phyloP scores from a whole-genome alignment of 2,888 invertebrate genomes.

The Perizoma affinitatum region DNA sequence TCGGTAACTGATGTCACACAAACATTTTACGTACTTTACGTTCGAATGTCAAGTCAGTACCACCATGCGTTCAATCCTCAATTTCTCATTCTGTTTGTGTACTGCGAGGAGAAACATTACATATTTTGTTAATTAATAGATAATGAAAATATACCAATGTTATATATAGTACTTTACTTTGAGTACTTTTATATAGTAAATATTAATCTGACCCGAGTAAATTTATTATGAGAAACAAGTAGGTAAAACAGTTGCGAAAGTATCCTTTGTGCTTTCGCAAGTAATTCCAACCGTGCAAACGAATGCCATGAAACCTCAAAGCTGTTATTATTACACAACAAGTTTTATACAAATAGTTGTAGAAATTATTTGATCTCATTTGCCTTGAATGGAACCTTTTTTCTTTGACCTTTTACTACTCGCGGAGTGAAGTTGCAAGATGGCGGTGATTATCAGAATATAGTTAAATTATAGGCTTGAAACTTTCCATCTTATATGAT shows the following conservation, averaged over 20 bases:
- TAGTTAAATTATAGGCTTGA: constrained; percentile 9
- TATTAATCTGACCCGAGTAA: too few relatives aligned
- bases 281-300: constrained; percentile 46
- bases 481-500: constrained; percentile 2
- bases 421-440: neutral
- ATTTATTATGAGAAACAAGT: constrained; percentile 25
- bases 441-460: neutral
- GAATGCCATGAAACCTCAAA: constrained; percentile 57
- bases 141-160: too few relatives aligned
- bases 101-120: too few relatives aligned
- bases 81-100: too few relatives aligned
- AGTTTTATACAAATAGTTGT: constrained; percentile 34
- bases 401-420: neutral
- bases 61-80: too few relatives aligned
- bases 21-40: too few relatives aligned
- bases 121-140: too few relatives aligned
- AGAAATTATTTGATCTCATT: constrained; percentile 29
- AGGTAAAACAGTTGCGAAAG: constrained; percentile 59
- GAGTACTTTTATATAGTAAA: too few relatives aligned
- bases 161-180: too few relatives aligned
- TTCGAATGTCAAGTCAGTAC: too few relatives aligned
- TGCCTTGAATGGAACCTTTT: constrained; percentile 18
- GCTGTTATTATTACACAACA: constrained; percentile 46
- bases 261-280: constrained; percentile 58
- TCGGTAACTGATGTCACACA: too few relatives aligned